Percentiles rank a stretch among this genome's conserved stretches.
These are phyloP conservation scores for Oreochromis mossambicus DNA, from an alignment of 2,797 vertebrate species.

Conservation along the genomic window DNA sequence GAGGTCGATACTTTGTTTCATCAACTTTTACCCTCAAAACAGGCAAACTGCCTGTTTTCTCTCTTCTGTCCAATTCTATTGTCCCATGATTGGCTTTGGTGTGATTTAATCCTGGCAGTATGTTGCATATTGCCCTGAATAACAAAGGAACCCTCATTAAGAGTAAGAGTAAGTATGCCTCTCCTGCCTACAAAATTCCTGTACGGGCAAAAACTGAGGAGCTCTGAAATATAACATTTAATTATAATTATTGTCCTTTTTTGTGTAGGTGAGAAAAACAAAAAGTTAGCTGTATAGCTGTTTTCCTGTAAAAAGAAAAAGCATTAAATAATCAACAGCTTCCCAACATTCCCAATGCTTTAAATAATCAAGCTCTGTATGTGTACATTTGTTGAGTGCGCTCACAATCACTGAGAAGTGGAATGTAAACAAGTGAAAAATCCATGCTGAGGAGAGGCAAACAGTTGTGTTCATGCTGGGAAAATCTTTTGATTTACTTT, in stretches of 20 bases:
- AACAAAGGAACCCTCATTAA: conserved; percentile 9
- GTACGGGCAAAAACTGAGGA: neutral
- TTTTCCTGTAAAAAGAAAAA: neutral
- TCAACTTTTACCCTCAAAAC: neutral
- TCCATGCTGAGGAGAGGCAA: neutral
- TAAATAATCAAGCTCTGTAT: neutral
- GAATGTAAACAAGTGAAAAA: conserved; percentile 29
- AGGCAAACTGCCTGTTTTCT: neutral
- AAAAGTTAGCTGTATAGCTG: neutral
- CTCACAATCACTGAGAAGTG: neutral
- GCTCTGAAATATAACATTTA: neutral
- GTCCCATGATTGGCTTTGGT: neutral
- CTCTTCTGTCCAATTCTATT: neutral
- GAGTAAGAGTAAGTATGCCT: neutral
- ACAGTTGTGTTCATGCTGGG: conserved; percentile 5
- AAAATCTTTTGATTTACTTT: conserved; percentile 15
- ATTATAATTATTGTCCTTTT: neutral
- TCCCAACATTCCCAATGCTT: neutral
- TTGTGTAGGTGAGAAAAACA: neutral
- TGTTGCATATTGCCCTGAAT: neutral
- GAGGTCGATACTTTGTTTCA: neutral
- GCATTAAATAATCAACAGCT: neutral
- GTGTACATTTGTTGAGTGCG: neutral
- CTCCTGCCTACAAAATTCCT: neutral
- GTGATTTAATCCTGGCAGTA: neutral